A percentile compares a stretch with the other conserved stretches of the same genome.
Evolutionary conservation across 2,888 invertebrate species (phyloP).

Genomic region (Corythucha ciliata): DNA sequence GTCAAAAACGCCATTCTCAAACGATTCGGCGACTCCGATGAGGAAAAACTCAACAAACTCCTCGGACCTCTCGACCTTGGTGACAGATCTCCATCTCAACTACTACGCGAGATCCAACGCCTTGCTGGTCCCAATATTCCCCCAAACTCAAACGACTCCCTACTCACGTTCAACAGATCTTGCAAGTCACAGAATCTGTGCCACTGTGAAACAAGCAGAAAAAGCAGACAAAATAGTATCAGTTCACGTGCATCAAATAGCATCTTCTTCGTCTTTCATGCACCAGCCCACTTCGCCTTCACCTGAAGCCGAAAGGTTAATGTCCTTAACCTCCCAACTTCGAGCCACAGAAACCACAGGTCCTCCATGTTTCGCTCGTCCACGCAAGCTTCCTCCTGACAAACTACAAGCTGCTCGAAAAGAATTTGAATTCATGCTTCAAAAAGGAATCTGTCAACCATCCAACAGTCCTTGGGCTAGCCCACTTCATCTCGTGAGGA

Average conservation of each 20-base stretch:
- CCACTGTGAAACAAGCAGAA: conserved; percentile 3
- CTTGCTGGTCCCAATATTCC: conserved; percentile 3
- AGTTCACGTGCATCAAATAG: background rate
- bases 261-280: background rate
- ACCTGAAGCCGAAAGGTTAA: no score
- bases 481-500: conserved; percentile 1
- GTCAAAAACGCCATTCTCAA: no score
- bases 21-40: no score
- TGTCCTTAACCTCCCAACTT: no score
- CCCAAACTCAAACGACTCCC: conserved; percentile 8
- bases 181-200: background rate
- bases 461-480: conserved; percentile 11
- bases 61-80: conserved; percentile 1
- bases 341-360: conserved; percentile 6
- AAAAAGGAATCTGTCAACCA: background rate
- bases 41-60: conserved; percentile 1
- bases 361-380: conserved; percentile 12
- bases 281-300: no score
- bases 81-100: conserved; percentile 3
- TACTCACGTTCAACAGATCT: conserved; percentile 4
- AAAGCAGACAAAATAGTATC: conserved; percentile 4
- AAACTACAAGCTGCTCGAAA: conserved; percentile 8
- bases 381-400: conserved; percentile 2
- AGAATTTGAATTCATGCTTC: conserved; percentile 9
- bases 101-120: conserved; percentile 10